A percentile compares a stretch with the other conserved stretches of the same genome.
Conservation (phyloP, 2,888 invertebrate genomes). For the Ennomos quercinarius region DNA sequence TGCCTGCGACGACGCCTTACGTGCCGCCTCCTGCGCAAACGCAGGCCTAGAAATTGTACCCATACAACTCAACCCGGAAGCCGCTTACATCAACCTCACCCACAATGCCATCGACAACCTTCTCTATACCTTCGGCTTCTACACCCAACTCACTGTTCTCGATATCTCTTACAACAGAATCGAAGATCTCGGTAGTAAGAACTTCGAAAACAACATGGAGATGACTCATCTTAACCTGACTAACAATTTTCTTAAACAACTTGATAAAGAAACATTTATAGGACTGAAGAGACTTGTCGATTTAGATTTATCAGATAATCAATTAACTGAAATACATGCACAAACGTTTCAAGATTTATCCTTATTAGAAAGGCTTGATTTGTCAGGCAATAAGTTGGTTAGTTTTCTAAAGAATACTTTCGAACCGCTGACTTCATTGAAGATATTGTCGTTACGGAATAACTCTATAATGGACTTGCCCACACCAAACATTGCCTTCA, state of each 20-base stretch:
- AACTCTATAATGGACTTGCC: conserved; percentile 93
- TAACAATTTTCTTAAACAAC: conserved; percentile 88
- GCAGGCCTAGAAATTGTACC: conserved; percentile 94
- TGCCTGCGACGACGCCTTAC: conserved; percentile 91
- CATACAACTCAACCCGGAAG: conserved; percentile 95
- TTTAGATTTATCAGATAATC: conserved; percentile 92
- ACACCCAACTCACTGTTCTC: conserved; percentile 91
- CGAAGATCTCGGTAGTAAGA: conserved; percentile 91
- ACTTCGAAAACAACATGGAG: conserved; percentile 91
- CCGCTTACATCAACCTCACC: conserved; percentile 93
- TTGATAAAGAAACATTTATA: conserved; percentile 91
- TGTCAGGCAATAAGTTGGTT: conserved; percentile 91
- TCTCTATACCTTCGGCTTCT: conserved; percentile 91
- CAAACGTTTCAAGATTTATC: conserved; percentile 92
- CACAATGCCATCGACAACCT: conserved; percentile 93
- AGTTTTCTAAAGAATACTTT: conserved; percentile 90
- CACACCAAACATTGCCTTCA: conserved; percentile 87
- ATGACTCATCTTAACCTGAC: conserved; percentile 92
- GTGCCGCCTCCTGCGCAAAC: conserved; percentile 91
- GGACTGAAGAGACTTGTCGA: conserved; percentile 88
- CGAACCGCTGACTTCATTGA: conserved; percentile 88
- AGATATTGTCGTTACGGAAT: conserved; percentile 90
- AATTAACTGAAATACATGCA: conserved; percentile 89
- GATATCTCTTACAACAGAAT: conserved; percentile 94
- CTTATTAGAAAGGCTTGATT: conserved; percentile 89